Conservation (phyloP, 2,888 invertebrate genomes). For the Pristionchus arcanus region DNA sequence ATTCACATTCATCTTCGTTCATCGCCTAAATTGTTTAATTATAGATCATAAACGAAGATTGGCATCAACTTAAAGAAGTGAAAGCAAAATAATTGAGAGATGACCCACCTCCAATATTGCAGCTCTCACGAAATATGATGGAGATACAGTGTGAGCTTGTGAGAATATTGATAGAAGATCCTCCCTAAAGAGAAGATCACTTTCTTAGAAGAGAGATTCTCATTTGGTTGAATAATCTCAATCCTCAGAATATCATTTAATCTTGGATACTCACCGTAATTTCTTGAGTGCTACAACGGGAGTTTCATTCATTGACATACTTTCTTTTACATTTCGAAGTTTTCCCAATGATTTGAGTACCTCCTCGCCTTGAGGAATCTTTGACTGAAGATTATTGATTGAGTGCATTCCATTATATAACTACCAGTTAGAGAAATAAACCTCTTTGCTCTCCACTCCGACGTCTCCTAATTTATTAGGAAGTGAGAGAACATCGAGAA, state of each 20-base stretch:
- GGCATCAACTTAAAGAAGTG: background rate
- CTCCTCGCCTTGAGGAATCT: slow-evolving; percentile 31
- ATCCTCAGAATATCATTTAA: background rate
- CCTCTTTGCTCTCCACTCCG: slow-evolving; percentile 2
- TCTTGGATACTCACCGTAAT: slow-evolving; percentile 11
- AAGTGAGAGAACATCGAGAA: slow-evolving; percentile 39
- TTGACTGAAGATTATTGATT: background rate
- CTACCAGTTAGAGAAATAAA: background rate
- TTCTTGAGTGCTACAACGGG: slow-evolving; percentile 35
- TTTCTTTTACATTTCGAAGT: slow-evolving; percentile 40
- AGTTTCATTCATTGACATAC: slow-evolving; percentile 32
- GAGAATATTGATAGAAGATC: slow-evolving; percentile 65
- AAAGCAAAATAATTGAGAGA: background rate
- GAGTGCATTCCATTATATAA: background rate
- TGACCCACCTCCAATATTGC: slow-evolving; percentile 68
- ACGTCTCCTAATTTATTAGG: slow-evolving; percentile 45
- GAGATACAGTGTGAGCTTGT: slow-evolving; percentile 64
- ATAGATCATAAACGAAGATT: background rate
- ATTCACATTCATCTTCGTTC: background rate
- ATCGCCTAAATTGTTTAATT: slow-evolving; percentile 29
- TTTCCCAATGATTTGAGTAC: slow-evolving; percentile 27
- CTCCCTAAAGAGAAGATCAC: slow-evolving; percentile 54
- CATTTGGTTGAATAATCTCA: background rate
- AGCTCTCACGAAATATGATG: slow-evolving; percentile 67
- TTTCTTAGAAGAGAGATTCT: background rate